Conservation (phyloP, 2,888 invertebrate species). For the Brachypterus glaber region DNA sequence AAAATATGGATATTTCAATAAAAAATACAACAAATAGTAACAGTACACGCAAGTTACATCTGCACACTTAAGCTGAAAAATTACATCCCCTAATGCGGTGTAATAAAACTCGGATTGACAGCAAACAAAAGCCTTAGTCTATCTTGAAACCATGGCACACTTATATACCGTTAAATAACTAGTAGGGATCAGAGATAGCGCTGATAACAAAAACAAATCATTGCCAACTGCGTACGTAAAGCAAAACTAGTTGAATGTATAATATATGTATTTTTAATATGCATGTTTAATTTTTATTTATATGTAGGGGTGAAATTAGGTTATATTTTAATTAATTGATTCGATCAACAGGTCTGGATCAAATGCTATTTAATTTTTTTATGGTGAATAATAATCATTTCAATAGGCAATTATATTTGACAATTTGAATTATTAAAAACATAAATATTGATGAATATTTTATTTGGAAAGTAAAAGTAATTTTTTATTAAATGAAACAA, state of each 20-base stretch:
- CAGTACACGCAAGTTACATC: conserved; percentile 10
- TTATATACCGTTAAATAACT: conserved; percentile 9
- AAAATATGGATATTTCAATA: no score
- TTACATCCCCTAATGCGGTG: conserved; percentile 14
- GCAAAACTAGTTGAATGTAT: conserved; percentile 12
- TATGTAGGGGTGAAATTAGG: conserved; percentile 23
- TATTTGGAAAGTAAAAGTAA: conserved; percentile 20
- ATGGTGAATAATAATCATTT: conserved; percentile 19
- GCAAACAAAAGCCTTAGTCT: conserved; percentile 21
- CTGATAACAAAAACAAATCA: conserved; percentile 1
- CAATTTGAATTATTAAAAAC: conserved; percentile 28
- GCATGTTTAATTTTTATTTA: conserved; percentile 21
- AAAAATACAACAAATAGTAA: conserved; percentile 7
- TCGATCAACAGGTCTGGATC: conserved; percentile 27
- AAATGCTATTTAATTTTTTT: conserved; percentile 21
- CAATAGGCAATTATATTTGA: conserved; percentile 21
- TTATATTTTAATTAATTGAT: conserved; percentile 27
- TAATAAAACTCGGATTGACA: conserved; percentile 17
- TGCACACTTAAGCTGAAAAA: conserved; percentile 14
- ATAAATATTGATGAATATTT: conserved; percentile 23
- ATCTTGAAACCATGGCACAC: conserved; percentile 22
- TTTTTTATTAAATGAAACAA: conserved; percentile 15
- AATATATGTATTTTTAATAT: conserved; percentile 22
- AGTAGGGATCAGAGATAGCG: background rate
- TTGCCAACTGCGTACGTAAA: background rate